Conservation (phyloP, 2,888 invertebrate genomes). For the Cryptus armator region DNA sequence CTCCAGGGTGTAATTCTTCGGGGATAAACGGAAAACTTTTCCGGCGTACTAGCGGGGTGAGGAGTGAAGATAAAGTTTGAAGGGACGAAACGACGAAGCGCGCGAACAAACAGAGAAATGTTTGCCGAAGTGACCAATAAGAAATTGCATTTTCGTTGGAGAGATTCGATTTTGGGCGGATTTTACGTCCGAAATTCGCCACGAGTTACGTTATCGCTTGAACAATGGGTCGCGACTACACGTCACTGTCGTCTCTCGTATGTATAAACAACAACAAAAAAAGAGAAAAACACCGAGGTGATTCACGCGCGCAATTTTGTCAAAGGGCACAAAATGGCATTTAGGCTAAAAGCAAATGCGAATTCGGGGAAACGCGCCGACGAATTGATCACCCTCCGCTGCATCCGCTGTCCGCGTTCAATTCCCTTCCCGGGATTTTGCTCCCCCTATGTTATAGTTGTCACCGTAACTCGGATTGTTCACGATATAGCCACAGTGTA, state of each 20-base stretch:
- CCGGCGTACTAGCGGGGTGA: constrained; percentile 42
- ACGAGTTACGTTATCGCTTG: background rate
- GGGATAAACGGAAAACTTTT: constrained; percentile 67
- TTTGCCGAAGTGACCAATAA: constrained; percentile 68
- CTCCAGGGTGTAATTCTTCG: constrained; percentile 63
- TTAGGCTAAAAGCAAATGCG: constrained; percentile 77
- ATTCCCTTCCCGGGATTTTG: constrained; percentile 14
- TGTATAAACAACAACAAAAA: constrained; percentile 56
- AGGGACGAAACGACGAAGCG: constrained; percentile 25
- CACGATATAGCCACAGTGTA: background rate
- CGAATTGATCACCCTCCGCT: constrained; percentile 69
- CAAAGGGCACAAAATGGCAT: constrained; percentile 71
- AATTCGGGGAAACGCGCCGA: constrained; percentile 68
- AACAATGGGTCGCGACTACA: constrained; percentile 32
- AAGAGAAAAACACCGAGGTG: constrained; percentile 52
- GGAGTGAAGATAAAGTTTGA: constrained; percentile 57
- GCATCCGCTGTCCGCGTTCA: constrained; percentile 7
- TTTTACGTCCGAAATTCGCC: background rate
- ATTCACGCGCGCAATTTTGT: constrained; percentile 71
- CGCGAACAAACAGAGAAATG: constrained; percentile 35
- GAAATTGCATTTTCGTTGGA: constrained; percentile 73
- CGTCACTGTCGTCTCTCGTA: constrained; percentile 28
- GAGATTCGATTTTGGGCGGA: constrained; percentile 71
- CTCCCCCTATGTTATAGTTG: constrained; percentile 36
- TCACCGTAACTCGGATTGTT: background rate